Evolutionary conservation across 53 echinoderm and acorn worm species (phyloP).

Genomic region (Holothuria scabra): DNA sequence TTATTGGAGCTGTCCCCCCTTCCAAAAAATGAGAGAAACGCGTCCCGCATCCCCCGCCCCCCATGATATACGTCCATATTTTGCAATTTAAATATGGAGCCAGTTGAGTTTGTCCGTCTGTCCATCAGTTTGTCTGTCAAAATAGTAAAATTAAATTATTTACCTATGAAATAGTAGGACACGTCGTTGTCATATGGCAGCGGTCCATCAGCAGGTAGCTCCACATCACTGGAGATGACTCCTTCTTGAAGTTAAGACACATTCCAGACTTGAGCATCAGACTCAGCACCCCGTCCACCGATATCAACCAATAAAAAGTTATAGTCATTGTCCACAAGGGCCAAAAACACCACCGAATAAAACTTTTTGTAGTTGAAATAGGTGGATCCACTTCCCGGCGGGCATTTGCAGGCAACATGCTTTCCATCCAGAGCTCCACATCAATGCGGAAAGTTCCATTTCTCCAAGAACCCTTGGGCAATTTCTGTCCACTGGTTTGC

Average conservation of each 20-base stretch:
- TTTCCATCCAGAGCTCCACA: slow-evolving; percentile 34
- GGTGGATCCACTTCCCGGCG: slow-evolving; percentile 25
- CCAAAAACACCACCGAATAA: slow-evolving; percentile 31
- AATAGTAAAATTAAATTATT: background rate
- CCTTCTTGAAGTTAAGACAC: slow-evolving; percentile 28
- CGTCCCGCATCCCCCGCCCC: too few relatives aligned
- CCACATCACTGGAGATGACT: background rate
- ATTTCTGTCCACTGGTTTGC: slow-evolving; percentile 9
- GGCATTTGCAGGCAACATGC: slow-evolving; percentile 12
- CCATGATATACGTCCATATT: too few relatives aligned
- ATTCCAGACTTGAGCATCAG: slow-evolving; percentile 52
- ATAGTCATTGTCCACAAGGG: slow-evolving; percentile 37
- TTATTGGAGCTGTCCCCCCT: too few relatives aligned
- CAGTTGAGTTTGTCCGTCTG: background rate
- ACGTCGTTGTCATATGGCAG: slow-evolving; percentile 46
- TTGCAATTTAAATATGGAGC: too few relatives aligned
- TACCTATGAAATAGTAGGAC: slow-evolving; percentile 29
- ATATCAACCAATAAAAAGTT: slow-evolving; percentile 31
- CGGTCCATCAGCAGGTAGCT: slow-evolving; percentile 37
- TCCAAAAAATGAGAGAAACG: too few relatives aligned
- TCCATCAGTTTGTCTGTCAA: background rate
- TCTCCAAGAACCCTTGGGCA: slow-evolving; percentile 8
- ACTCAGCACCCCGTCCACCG: slow-evolving; percentile 35
- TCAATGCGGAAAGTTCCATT: slow-evolving; percentile 44
- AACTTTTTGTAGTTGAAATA: slow-evolving; percentile 30